Base-by-base conservation (phyloP, 1,140 invertebrate species). In the Anoplolepis gracilipes region DNA sequence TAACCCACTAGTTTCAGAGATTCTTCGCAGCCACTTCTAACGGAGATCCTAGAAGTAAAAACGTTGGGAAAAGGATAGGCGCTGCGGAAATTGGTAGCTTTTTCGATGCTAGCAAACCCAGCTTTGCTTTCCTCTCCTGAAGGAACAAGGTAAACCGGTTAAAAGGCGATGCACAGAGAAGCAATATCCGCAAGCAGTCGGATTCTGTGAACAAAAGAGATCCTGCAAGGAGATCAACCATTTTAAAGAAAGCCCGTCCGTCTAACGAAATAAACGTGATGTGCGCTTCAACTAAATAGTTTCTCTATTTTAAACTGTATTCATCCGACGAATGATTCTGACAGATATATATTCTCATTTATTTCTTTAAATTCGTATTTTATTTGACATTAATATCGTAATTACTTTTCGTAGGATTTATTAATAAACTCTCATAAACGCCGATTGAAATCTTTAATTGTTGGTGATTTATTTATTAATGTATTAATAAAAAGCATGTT, bases 131-230 rank as follows among this genome's bases (percentile, higher is more conserved):
- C 67, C 76, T 53, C 69, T 75, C 76, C 30, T 36, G 25, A 36
- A 69, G 25, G 79, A 90, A 90, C 88, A 90, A 90, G 88, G 88
- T 90, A 90, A 90, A 90, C 81, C 85, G 76, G 88, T 90, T 90
- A 90, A 90, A 90, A 90, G 88, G 79, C 85, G 88, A 89, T 89
- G 88, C 88, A 85, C 78, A 78, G 88, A 73, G 59, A 87, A 81
- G 88, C 88, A 90, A 90, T 90, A 90, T 89, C 88, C 88, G 85
- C 88, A 82, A 79, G 85, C 59, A 76, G 69, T 79, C 85, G 88
- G 86, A 76, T 73, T 79, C 49, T 59, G 10, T 57, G 49, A 70
- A 39, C 78, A 64, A 70, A 82, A 49, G 85, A 69, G 70, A 81
- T 82, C 57, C 77, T 75, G 25, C 59, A 49, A 13, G 39, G n/a